Conservation (phyloP, 2,888 invertebrate genomes). For the Rhagonycha lutea region DNA sequence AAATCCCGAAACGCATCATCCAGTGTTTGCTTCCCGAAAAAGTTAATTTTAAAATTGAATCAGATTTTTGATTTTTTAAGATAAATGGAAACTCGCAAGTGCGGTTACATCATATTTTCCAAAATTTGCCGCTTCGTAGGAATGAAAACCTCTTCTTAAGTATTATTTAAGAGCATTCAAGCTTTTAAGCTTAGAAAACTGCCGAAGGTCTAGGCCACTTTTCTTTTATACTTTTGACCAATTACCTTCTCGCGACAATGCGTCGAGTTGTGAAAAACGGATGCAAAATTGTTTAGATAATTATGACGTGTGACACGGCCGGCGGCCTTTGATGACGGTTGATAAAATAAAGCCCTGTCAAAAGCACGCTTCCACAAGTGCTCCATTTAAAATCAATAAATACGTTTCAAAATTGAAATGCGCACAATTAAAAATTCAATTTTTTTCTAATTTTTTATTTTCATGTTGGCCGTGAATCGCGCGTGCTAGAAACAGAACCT, state of each 20-base stretch:
- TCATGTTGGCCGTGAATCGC: constrained; percentile 1
- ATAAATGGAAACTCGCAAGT: neutral
- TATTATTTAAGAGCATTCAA: constrained; percentile 37
- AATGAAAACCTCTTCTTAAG: constrained; percentile 17
- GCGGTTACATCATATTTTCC: neutral
- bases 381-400: neutral
- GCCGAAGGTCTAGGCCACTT: constrained; percentile 28
- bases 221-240: constrained; percentile 13
- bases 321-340: neutral
- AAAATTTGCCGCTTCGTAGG: constrained; percentile 28
- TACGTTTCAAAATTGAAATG: neutral
- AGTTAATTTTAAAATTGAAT: neutral
- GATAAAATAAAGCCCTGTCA: neutral
- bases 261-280: neutral
- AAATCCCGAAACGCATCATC: neutral
- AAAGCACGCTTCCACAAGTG: neutral
- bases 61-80: neutral
- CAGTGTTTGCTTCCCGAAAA: no score
- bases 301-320: neutral
- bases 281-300: neutral
- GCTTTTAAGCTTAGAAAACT: constrained; percentile 46
- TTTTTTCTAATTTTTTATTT: neutral
- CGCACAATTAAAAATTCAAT: neutral
- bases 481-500: constrained; percentile 9
- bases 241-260: neutral